Base-by-base conservation (phyloP, 2,888 invertebrate genomes). In the Plagiodera versicolora region DNA sequence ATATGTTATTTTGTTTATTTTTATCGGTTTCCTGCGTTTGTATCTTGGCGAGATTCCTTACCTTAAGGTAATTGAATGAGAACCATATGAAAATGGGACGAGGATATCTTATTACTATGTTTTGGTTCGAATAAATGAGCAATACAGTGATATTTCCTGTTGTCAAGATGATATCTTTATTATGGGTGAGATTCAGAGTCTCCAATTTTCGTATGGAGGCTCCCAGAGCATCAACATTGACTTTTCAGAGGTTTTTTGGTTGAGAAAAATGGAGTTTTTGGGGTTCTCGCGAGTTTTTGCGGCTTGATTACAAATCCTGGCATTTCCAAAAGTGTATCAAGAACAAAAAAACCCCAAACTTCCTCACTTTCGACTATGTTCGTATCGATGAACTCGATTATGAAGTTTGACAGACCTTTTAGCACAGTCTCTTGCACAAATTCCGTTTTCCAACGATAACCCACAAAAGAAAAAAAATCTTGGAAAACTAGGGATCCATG, bases 341-440 rank as follows among this genome's bases (percentile, higher is more conserved):
- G n/a, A n/a, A n/a, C n/a, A n/a, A n/a, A n/a, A n/a, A n/a, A n/a
- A n/a, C n/a, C n/a, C n/a, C n/a, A n/a, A n/a, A n/a, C n/a, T n/a
- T n/a, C n/a, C n/a, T n/a, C n/a, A n/a, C n/a, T n/a, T n/a, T n/a
- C n/a, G n/a, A n/a, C n/a, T n/a, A n/a, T 24, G 24, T 24, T 3
- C 24, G 24, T 24, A 24, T 24, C 3, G 28, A 16, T 54, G 24
- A 55, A 59, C 55, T 59, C 55, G 44, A 54, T 59, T 59, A 58
- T 59, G 52, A 59, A 55, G 54, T 59, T 50, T 54, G 59, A 55
- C 59, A 46, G 55, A 6, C 50, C 53, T 30, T 50, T 46, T 18
- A 50, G 44, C 59, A 50, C 28, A 48, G 39, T 49, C 32, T 24
- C 24, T 24, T 3, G 24, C 52, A 52, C 58, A 52, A n/a, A 57